Evolutionary conservation across 2,888 invertebrate species (phyloP).

Genomic region (Pachydiplax longipennis): DNA sequence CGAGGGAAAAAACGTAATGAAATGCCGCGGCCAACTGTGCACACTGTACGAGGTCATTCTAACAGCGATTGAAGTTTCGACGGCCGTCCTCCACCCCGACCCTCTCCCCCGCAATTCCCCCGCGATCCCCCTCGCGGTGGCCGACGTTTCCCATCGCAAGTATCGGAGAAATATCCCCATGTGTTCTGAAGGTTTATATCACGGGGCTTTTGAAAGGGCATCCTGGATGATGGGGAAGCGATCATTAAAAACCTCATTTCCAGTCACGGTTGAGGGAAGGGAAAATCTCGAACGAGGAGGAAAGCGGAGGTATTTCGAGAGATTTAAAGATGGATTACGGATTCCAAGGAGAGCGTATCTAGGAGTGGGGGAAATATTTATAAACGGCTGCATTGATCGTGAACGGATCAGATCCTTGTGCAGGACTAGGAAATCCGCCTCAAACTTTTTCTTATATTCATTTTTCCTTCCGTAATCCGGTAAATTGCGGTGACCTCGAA

Average conservation of each 20-base stretch:
- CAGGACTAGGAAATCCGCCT: background rate
- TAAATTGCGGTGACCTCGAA: background rate
- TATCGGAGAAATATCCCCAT: background rate
- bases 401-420: background rate
- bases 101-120: background rate
- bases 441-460: background rate
- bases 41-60: background rate
- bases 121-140: background rate
- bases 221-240: background rate
- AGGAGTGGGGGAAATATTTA: no score
- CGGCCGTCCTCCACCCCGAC: background rate
- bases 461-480: background rate
- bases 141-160: background rate
- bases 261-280: background rate
- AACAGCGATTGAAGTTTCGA: background rate
- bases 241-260: background rate
- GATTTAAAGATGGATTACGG: no score
- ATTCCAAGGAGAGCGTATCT: no score
- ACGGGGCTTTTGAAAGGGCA: background rate
- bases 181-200: background rate
- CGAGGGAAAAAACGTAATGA: background rate
- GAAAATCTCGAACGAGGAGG: background rate
- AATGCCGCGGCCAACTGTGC: conserved; percentile 19
- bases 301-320: no score
- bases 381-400: background rate